phyloP scores from a whole-genome alignment of 2,113 vertebrate genomes.

The Archocentrus centrarchus region DNA sequence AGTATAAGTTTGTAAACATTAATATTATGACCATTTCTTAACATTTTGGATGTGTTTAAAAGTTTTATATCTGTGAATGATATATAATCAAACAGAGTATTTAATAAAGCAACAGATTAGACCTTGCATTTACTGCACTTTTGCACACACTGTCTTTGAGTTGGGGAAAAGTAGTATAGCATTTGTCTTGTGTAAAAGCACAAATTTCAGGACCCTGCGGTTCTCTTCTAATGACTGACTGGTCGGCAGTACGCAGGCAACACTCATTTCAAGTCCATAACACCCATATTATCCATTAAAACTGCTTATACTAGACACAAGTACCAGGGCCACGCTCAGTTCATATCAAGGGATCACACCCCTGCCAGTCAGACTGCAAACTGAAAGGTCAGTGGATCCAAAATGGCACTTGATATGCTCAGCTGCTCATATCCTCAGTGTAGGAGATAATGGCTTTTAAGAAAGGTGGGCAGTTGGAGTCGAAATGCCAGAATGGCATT shows the following conservation, averaged over 20 bases:
- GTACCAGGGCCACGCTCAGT: not conserved
- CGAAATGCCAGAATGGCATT: slow-evolving; percentile 55
- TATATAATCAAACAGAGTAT: not conserved
- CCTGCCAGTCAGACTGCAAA: slow-evolving; percentile 35
- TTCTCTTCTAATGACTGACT: not conserved
- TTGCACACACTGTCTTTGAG: not conserved
- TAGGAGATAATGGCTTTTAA: slow-evolving; percentile 51
- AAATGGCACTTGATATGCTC: slow-evolving; percentile 61
- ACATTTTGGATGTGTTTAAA: slow-evolving; percentile 1
- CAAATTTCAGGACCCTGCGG: not conserved
- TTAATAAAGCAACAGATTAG: not conserved
- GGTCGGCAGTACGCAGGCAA: not conserved
- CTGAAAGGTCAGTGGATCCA: slow-evolving; percentile 60
- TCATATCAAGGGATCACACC: slow-evolving; percentile 37
- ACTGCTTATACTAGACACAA: not conserved
- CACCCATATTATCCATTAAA: not conserved
- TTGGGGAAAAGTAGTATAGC: too few species aligned
- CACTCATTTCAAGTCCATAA: not conserved
- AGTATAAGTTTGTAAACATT: too few species aligned
- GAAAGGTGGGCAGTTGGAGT: slow-evolving; percentile 20
- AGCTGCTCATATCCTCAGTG: slow-evolving; percentile 39
- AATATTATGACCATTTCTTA: not conserved
- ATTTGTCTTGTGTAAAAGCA: not conserved
- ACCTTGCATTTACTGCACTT: not conserved
- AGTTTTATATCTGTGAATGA: not conserved